Evolutionary conservation across 2,888 invertebrate genomes (phyloP), one percentile per base, ranked within the genome.

Genomic region (Sarcophaga caerulescens): DNA sequence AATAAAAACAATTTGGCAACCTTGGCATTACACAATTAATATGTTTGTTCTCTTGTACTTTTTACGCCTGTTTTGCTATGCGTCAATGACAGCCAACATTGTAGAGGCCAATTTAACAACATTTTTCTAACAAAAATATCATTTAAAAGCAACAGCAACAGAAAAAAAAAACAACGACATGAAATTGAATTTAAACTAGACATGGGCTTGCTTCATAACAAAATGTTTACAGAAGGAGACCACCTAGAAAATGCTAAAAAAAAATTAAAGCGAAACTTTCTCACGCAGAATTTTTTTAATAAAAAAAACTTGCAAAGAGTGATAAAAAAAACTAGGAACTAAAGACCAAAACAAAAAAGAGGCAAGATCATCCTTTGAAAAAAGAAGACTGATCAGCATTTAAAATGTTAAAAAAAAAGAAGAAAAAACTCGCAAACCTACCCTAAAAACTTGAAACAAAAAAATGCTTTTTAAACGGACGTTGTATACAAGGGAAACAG

Each of bases 221-320:
- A 81, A 65, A 73, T 65, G 78, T 69, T 52, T 35, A 79, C 8
- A 35, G 63, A 60, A 44, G 73, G 70, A 81, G 84, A 84, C 81
- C 83, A 84, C 84, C 80, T 63, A 82, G 76, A 71, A 63, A 45
- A 17, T 44, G 44, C 47, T 62, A 66, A 65, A 74, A 80, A 45
- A 76, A 45, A 5, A 19, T 35, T 35, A 8, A 19, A 12, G 57
- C 21, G 23, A 82, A 79, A 80, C 25, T 4, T 87, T 87, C 87
- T 85, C 87, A 87, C 87, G 85, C 84, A 82, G 23, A n/a, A 65
- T 35, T 74, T 81, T 81, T 59, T 17, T 62, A 75, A 85, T n/a
- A 89, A 89, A 89, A 88, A 89, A 89, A 89, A 80, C 83, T 77
- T 85, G 88, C 5, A 52, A 14, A 90, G 91, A 90, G 89, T 89